A percentile compares a stretch with the other conserved stretches of the same genome.
Conservation (phyloP, 2,888 invertebrate genomes). For the Temnothorax unifasciatus region DNA sequence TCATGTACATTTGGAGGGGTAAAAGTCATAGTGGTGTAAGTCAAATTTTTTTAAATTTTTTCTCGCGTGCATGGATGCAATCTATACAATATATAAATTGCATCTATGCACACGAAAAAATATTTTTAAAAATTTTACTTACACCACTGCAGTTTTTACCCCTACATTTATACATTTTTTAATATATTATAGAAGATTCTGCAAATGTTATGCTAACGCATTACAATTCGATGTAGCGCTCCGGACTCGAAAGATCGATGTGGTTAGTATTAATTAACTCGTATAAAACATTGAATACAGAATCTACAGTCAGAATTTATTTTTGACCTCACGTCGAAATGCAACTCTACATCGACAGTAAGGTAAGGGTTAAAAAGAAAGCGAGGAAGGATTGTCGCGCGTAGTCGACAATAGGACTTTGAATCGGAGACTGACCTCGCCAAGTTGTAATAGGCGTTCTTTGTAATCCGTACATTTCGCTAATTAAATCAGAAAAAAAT, state of each 20-base stretch:
- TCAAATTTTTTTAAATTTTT: no score
- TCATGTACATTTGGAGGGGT: no score
- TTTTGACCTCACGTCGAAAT: slow-evolving; percentile 38
- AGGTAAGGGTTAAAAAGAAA: slow-evolving; percentile 42
- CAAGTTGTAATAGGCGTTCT: slow-evolving; percentile 67
- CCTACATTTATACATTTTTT: background rate
- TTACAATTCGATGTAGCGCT: background rate
- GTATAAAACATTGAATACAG: background rate
- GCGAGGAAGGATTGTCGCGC: background rate
- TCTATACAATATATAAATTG: no score
- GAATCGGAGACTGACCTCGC: slow-evolving; percentile 60
- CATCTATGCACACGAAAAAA: no score
- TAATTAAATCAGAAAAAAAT: slow-evolving; percentile 84
- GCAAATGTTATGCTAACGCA: background rate
- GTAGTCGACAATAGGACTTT: slow-evolving; percentile 56
- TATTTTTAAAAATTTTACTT: no score
- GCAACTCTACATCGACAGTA: slow-evolving; percentile 59
- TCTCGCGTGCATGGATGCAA: no score
- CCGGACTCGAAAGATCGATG: background rate
- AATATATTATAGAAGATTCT: background rate
- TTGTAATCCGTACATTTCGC: slow-evolving; percentile 82
- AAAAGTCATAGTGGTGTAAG: no score
- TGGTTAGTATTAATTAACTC: background rate
- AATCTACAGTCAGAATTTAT: background rate
- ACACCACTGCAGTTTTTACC: no score